These are phyloP conservation scores for Xanthia icteritia DNA, from an alignment of 2,888 invertebrate species.

Conservation along the genomic window DNA sequence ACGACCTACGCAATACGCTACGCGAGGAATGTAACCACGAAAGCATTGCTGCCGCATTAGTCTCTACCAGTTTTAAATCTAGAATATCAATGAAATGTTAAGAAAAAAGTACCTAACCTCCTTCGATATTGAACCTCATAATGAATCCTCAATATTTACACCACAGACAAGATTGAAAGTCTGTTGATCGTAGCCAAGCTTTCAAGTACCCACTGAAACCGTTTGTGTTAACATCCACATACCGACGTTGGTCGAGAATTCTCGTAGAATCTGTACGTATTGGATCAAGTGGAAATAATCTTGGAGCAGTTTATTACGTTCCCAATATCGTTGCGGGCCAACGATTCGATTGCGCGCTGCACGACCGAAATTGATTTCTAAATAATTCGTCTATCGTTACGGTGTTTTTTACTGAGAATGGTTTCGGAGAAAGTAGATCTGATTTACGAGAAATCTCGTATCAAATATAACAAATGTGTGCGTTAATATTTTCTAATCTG, in stretches of 20 bases:
- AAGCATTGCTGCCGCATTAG: neutral
- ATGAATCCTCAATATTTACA: conserved; percentile 31
- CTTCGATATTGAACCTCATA: neutral
- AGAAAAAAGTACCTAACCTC: neutral
- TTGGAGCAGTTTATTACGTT: conserved; percentile 82
- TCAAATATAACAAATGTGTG: neutral
- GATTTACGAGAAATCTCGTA: neutral
- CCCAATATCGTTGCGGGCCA: conserved; percentile 78
- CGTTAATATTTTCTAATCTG: neutral
- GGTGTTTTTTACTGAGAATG: conserved; percentile 36
- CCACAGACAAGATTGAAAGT: conserved; percentile 31
- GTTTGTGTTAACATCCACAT: conserved; percentile 60
- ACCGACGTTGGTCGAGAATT: conserved; percentile 50
- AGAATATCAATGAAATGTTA: neutral
- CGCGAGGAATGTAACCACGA: neutral
- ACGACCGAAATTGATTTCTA: conserved; percentile 78
- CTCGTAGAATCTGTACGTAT: conserved; percentile 69
- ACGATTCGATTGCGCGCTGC: conserved; percentile 72
- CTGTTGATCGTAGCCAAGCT: conserved; percentile 24
- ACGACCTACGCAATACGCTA: neutral
- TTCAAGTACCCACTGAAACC: conserved; percentile 35
- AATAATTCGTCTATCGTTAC: conserved; percentile 71
- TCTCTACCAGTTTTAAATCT: neutral
- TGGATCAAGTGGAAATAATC: conserved; percentile 82
- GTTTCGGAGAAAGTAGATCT: neutral